These are phyloP conservation scores for Drosophila busckii DNA, from an alignment of 1,140 invertebrate species.

Conservation along the genomic window DNA sequence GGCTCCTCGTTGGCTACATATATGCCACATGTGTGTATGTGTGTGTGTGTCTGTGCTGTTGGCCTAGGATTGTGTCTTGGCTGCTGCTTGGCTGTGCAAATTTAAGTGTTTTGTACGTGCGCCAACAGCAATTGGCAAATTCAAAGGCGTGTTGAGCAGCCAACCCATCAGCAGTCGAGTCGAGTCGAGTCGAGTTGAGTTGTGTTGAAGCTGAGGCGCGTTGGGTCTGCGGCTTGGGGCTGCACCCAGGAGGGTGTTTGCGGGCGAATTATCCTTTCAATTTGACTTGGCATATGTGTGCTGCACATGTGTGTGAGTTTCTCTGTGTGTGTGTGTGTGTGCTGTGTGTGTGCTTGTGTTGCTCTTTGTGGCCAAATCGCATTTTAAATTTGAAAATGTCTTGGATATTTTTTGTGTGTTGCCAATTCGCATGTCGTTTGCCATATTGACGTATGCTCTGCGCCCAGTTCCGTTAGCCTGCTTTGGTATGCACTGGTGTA, in stretches of 20 bases:
- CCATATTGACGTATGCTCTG: slow-evolving; percentile 64
- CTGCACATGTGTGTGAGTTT: slow-evolving; percentile 1
- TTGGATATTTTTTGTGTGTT: slow-evolving; percentile 72
- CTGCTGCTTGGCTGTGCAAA: slow-evolving; percentile 67
- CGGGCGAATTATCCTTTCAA: slow-evolving; percentile 79
- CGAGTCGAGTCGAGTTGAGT: too few species aligned
- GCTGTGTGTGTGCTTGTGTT: slow-evolving; percentile 4
- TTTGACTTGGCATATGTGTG: slow-evolving; percentile 79
- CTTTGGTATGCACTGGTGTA: slow-evolving; percentile 43
- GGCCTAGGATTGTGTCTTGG: slow-evolving; percentile 38
- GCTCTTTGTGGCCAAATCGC: slow-evolving; percentile 54
- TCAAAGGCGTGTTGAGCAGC: slow-evolving; percentile 78
- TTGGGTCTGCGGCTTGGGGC: slow-evolving; percentile 18
- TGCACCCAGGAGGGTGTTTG: slow-evolving; percentile 75
- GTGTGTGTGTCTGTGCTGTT: slow-evolving; percentile 1
- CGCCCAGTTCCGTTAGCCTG: slow-evolving; percentile 46
- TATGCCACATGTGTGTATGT: slow-evolving; percentile 12
- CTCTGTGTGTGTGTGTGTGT: background rate
- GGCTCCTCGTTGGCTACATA: slow-evolving; percentile 24
- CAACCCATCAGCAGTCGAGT: slow-evolving; percentile 64
- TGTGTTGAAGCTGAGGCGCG: too few species aligned
- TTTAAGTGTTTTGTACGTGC: slow-evolving; percentile 78
- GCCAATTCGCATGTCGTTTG: slow-evolving; percentile 62
- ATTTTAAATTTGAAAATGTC: slow-evolving; percentile 77
- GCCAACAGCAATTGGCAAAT: slow-evolving; percentile 78